Base-by-base conservation (phyloP, 1,140 invertebrate genomes). In the Marisa cornuarietis region DNA sequence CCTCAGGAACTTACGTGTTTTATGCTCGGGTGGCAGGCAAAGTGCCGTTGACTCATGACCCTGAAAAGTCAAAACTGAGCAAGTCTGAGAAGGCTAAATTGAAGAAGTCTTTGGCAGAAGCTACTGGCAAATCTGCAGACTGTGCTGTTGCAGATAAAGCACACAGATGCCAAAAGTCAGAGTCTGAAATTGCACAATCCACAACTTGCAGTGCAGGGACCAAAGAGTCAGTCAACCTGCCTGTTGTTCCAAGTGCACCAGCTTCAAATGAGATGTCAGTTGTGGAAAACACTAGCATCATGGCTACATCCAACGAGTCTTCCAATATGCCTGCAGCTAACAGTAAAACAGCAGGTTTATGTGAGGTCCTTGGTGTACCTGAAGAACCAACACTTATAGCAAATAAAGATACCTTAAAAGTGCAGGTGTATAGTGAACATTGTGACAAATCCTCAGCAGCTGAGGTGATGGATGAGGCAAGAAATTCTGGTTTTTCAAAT, bases 11-110 rank as follows among this genome's bases (percentile, higher is more conserved):
- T 16, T 75, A 76, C 54, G 73, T 62, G 49, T 84, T 84, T 61
- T 76, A 73, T 65, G 83, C 83, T 18, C 71, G 66, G 61, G 81
- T 84, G 24, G 71, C 79, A 58, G 81, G 81, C 1, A 82, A 81
- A 68, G 83, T 84, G 18, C 83, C 83, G 42, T 66, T 84, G 49
- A 58, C 77, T n/a, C 72, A 26, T 58, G 79, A 80, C 52, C 79
- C 83, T 8, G 76, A 79, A 8, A 83, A 79, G 24, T 75, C 24
- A 9, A 68, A 68, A 22, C 65, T 68, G n/a, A 52, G 10, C 42
- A 72, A 72, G 42, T 52, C 71, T 31, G 71, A 72, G 26, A 78
- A 78, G 54, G 24, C 68, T 31, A 72, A 72, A 68, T 52, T 62
- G 31, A 79, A 72, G 61, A 77, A 69, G 49, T n/a, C 49, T 20